Conservation (phyloP, 2,113 vertebrate species). For the Rhynchomys soricoides region DNA sequence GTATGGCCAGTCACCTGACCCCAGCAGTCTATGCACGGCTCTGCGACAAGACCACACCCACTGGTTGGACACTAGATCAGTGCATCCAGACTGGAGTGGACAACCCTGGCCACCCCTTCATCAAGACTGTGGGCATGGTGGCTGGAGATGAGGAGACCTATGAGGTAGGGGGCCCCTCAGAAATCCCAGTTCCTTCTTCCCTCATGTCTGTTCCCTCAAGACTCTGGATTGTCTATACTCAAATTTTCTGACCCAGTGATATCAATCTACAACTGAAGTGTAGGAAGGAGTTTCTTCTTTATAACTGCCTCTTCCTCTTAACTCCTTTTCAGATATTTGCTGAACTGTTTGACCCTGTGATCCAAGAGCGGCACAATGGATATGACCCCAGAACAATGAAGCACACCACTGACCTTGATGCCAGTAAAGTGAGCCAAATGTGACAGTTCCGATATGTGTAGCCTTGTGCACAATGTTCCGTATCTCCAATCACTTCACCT, state of each 20-base stretch:
- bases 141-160: conserved; percentile 99
- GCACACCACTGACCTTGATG: conserved; percentile 94
- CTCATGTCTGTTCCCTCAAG: conserved; percentile 15
- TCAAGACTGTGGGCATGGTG: conserved; percentile 94
- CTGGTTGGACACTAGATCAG: conserved; percentile 95
- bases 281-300: background rate
- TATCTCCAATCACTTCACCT: background rate
- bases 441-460: background rate
- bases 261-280: background rate
- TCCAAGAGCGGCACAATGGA: conserved; percentile 97
- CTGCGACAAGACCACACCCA: conserved; percentile 93
- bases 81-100: conserved; percentile 99
- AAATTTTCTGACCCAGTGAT: conserved; percentile 50
- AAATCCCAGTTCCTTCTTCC: conserved; percentile 52
- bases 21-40: conserved; percentile 95
- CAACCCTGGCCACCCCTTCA: conserved; percentile 98
- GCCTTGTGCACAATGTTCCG: background rate
- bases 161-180: conserved; percentile 88
- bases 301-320: conserved; percentile 17
- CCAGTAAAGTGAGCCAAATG: conserved; percentile 89
- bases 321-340: conserved; percentile 91
- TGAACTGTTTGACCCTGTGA: conserved; percentile 93
- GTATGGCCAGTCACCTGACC: conserved; percentile 96
- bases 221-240: background rate
- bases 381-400: conserved; percentile 95